Percentiles rank a stretch among this genome's conserved stretches.
phyloP scores from a whole-genome alignment of 2,888 invertebrate genomes.

The Caenorhabditis wallacei region DNA sequence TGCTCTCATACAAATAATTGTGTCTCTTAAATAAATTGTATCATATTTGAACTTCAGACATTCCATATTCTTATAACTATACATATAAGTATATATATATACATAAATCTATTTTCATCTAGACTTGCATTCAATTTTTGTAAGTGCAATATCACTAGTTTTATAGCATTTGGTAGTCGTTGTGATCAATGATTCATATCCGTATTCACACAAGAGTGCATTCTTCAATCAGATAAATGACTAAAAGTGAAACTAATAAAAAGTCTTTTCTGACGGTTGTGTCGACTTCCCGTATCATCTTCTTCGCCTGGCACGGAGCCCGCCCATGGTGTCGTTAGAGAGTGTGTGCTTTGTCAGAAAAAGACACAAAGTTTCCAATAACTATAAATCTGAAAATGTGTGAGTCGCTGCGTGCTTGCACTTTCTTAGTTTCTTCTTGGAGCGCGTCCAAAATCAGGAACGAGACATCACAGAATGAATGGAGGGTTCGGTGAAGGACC shows the following conservation, averaged over 20 bases:
- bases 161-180: slow-evolving; percentile 15
- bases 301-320: slow-evolving; percentile 46
- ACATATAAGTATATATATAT: neutral
- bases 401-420: slow-evolving; percentile 56
- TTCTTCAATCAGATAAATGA: slow-evolving; percentile 45
- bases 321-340: slow-evolving; percentile 24
- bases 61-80: neutral
- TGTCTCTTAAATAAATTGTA: neutral
- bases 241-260: slow-evolving; percentile 44
- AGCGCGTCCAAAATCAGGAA: slow-evolving; percentile 31
- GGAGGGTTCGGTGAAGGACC: slow-evolving; percentile 39
- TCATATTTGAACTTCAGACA: neutral
- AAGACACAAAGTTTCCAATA: slow-evolving; percentile 23
- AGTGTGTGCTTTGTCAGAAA: slow-evolving; percentile 25
- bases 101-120: neutral
- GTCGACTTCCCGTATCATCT: slow-evolving; percentile 32
- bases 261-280: slow-evolving; percentile 5
- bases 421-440: slow-evolving; percentile 34
- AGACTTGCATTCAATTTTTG: slow-evolving; percentile 16
- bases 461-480: slow-evolving; percentile 6
- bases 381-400: slow-evolving; percentile 61
- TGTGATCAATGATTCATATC: slow-evolving; percentile 56
- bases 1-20: too few relatives aligned
- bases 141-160: slow-evolving; percentile 36
- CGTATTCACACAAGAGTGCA: slow-evolving; percentile 7